Evolutionary conservation across 1,140 invertebrate species (phyloP).

Genomic region (Ptiloglossa arizonensis): DNA sequence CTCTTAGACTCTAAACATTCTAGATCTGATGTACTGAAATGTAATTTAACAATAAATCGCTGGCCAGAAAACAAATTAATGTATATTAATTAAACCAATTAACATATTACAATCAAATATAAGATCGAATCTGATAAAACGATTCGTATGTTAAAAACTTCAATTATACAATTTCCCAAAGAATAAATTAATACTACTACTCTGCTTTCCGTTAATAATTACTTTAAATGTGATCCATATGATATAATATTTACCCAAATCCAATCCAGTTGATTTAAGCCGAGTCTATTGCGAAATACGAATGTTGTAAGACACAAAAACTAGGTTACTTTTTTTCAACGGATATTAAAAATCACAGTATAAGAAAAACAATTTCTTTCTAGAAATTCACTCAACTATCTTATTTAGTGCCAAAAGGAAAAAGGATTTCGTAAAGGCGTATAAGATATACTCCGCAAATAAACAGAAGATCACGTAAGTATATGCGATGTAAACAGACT

Average conservation of each 20-base stretch:
- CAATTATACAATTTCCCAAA: not conserved
- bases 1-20: constrained; percentile 73
- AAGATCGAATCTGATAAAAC: not conserved
- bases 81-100: not conserved
- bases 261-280: not conserved
- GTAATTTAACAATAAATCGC: constrained; percentile 5
- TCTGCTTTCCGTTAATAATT: not conserved
- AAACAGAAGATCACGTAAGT: constrained; percentile 40
- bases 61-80: not conserved
- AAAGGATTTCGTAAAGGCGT: not conserved
- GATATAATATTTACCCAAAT: not conserved
- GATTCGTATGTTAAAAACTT: not conserved
- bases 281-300: not conserved
- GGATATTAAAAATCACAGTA: not conserved
- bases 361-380: not conserved
- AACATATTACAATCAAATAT: not conserved
- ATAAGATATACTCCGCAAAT: constrained; percentile 20
- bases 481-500: constrained; percentile 40
- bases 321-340: constrained; percentile 43
- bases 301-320: not conserved
- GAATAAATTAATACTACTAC: not conserved
- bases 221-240: no score
- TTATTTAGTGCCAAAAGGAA: not conserved
- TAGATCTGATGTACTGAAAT: constrained; percentile 75
- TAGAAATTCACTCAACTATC: not conserved